A percentile compares a stretch with the other conserved stretches of the same genome.
Evolutionary conservation across 2,113 vertebrate genomes (phyloP).

Genomic region (Oncorhynchus kisutch): DNA sequence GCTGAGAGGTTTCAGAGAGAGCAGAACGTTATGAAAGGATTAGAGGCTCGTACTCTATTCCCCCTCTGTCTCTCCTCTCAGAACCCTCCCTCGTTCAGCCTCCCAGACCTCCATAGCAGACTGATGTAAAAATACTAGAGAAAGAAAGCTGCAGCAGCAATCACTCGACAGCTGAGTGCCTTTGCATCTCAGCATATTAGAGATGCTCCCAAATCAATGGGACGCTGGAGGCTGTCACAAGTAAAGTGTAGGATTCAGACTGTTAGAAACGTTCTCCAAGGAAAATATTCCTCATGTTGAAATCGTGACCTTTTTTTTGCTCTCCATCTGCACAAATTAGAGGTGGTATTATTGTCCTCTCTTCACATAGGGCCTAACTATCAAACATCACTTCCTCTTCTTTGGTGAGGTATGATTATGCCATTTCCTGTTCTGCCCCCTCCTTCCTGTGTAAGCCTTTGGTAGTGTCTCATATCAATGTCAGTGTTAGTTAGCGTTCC

Average conservation of each 20-base stretch:
- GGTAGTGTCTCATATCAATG: too few species aligned
- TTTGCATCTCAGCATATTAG: neutral
- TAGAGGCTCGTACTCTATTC: neutral
- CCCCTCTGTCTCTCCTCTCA: neutral
- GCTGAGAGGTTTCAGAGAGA: neutral
- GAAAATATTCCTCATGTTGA: too few species aligned
- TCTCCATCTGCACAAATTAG: too few species aligned
- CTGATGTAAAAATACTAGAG: neutral
- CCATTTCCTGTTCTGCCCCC: neutral
- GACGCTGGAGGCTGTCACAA: neutral
- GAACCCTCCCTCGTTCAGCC: neutral
- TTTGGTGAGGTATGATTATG: too few species aligned
- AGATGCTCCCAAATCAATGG: neutral
- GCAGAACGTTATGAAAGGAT: too few species aligned
- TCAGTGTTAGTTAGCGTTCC: too few species aligned
- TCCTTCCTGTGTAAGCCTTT: neutral
- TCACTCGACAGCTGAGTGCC: neutral
- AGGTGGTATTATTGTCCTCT: neutral
- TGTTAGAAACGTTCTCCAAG: too few species aligned
- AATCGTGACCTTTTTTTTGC: too few species aligned
- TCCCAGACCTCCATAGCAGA: neutral
- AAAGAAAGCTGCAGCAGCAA: too few species aligned
- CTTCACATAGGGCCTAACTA: neutral
- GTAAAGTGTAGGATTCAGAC: too few species aligned
- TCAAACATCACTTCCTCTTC: too few species aligned